phyloP scores from a whole-genome alignment of 1,140 invertebrate species.

The Achatina immaculata region DNA sequence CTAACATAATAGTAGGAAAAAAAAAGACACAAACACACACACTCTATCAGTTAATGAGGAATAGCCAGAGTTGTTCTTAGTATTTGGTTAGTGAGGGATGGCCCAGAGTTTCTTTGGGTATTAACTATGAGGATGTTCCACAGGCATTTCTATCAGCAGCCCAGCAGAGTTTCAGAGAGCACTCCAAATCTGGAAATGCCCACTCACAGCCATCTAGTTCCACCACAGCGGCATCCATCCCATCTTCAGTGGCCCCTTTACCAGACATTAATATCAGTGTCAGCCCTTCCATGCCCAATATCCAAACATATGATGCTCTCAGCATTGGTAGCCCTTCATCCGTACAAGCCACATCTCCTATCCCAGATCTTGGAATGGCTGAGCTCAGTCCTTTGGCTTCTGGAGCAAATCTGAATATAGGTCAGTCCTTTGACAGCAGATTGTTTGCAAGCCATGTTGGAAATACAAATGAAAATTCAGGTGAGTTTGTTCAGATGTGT shows the following conservation, averaged over 20 bases:
- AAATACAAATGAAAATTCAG: constrained; percentile 14
- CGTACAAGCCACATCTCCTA: constrained; percentile 19
- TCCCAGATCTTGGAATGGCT: constrained; percentile 25
- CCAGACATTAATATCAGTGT: not conserved
- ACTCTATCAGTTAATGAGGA: no score
- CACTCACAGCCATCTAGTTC: constrained; percentile 8
- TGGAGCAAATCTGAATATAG: constrained; percentile 4
- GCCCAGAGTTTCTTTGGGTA: no score
- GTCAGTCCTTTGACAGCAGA: constrained; percentile 5
- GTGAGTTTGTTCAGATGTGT: constrained; percentile 6
- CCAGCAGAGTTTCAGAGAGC: constrained; percentile 64
- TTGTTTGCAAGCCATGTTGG: not conserved
- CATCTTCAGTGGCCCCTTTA: not conserved
- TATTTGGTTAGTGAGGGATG: no score
- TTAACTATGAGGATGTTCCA: not conserved
- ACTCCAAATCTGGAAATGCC: constrained; percentile 43
- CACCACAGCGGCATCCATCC: not conserved
- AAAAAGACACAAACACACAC: no score
- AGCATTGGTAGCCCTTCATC: constrained; percentile 19
- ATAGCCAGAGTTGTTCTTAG: no score
- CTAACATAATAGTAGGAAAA: no score
- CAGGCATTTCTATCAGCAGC: constrained; percentile 60
- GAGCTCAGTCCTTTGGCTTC: constrained; percentile 16
- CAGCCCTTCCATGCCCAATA: not conserved
- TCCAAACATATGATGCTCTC: not conserved